Evolutionary conservation across 2,888 invertebrate genomes (phyloP).

Genomic region (Drosophila nr. medialis): DNA sequence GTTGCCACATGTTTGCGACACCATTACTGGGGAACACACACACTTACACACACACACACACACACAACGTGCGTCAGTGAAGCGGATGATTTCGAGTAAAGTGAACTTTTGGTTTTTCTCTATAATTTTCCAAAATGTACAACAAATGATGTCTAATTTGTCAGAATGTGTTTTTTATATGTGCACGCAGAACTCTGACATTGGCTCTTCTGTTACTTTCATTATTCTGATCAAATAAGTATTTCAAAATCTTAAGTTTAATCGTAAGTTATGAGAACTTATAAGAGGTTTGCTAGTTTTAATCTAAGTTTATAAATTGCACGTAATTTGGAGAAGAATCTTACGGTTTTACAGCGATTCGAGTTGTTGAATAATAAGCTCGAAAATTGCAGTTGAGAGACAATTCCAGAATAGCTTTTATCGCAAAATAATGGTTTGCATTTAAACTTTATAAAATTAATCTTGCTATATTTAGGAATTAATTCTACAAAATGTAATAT

Average conservation of each 20-base stretch:
- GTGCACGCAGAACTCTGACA: not conserved
- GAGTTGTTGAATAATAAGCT: too few species aligned
- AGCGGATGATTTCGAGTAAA: not conserved
- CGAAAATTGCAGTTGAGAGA: too few species aligned
- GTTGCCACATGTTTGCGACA: constrained; percentile 5
- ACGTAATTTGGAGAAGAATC: too few species aligned
- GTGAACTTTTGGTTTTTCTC: not conserved
- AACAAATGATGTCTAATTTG: not conserved
- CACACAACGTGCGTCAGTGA: not conserved
- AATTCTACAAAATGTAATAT: too few species aligned
- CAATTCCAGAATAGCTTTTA: too few species aligned
- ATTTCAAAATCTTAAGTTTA: not conserved
- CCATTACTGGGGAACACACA: not conserved
- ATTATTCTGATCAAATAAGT: not conserved
- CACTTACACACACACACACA: not conserved
- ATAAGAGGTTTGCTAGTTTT: not conserved
- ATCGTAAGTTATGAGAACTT: not conserved
- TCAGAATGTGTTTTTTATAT: not conserved
- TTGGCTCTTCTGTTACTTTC: not conserved
- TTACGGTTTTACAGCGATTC: too few species aligned
- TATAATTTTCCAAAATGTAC: not conserved
- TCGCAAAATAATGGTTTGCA: too few species aligned
- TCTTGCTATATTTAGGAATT: too few species aligned
- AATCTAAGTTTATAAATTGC: not conserved
- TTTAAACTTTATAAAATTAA: too few species aligned